Base-by-base conservation (phyloP, 1,140 invertebrate genomes). In the Thaumetopoea pityocampa region DNA sequence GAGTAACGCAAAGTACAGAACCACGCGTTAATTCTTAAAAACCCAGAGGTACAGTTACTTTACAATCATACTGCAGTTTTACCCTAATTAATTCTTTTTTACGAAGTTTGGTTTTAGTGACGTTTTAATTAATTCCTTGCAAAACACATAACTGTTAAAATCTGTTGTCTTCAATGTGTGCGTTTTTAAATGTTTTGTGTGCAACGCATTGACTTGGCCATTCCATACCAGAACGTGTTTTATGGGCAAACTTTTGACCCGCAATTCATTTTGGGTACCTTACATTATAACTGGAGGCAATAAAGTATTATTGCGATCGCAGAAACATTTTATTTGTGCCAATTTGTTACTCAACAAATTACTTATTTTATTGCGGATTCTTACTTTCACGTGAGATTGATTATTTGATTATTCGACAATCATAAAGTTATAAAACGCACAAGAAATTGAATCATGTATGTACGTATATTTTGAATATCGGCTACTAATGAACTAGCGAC, bases 61-160 rank as follows among this genome's bases (percentile, higher is more conserved):
- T 11, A n/a, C 11, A 10, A 27, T 11, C 4, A 4, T 17, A 16
- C n/a, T n/a, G n/a, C n/a, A n/a, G n/a, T n/a, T 16, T 17, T 17
- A 17, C 9, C 9, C 5, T 4, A 40, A 41, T n/a, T n/a, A n/a
- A n/a, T n/a, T n/a, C 14, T 28, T 41, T 45, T 45, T 44, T 18
- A 38, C 29, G 28, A 15, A 16, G 14, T 35, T 35, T 42, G 24
- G 20, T 42, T 42, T 28, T 41, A 28, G 42, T 45, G 19, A 49
- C 42, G 20, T 49, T 42, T 42, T 42, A 49, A 49, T 49, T 23
- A 36, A 45, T 23, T 17, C 12, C 26, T 5, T 24, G 24, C 42
- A 45, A 30, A 36, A 10, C n/a, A 28, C 12, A 19, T 45, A 45
- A 36, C 42, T 36, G 42, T 36, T 37, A 22, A 37, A 22, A 32